Evolutionary conservation across 2,797 vertebrate genomes (phyloP).

Genomic region (Epinephelus awoara): DNA sequence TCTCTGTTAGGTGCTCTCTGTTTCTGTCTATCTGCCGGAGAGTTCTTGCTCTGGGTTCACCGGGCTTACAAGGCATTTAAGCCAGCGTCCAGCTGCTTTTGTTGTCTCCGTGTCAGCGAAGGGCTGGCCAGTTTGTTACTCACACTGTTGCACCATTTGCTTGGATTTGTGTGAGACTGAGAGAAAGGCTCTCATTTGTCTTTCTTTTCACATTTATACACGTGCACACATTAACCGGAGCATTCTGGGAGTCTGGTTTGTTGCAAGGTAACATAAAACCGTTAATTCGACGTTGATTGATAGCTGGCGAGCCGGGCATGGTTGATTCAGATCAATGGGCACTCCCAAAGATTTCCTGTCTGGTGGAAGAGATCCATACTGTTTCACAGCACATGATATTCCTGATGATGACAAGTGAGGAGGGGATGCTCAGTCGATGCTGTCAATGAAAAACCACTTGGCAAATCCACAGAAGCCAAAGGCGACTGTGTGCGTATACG

Average conservation of each 20-base stretch:
- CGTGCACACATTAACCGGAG: slow-evolving; percentile 23
- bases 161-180: neutral
- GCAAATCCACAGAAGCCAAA: slow-evolving; percentile 53
- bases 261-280: slow-evolving; percentile 55
- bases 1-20: slow-evolving; percentile 17
- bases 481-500: slow-evolving; percentile 17
- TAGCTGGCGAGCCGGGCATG: slow-evolving; percentile 60
- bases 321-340: slow-evolving; percentile 75
- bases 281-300: slow-evolving; percentile 82
- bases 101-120: slow-evolving; percentile 53
- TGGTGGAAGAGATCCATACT: slow-evolving; percentile 75
- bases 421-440: slow-evolving; percentile 66
- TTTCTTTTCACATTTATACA: slow-evolving; percentile 27
- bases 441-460: slow-evolving; percentile 75
- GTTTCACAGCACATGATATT: slow-evolving; percentile 78
- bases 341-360: slow-evolving; percentile 80
- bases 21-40: slow-evolving; percentile 52
- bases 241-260: slow-evolving; percentile 6
- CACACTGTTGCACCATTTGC: slow-evolving; percentile 1
- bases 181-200: slow-evolving; percentile 11
- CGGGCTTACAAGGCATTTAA: slow-evolving; percentile 50
- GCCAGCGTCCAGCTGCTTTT: slow-evolving; percentile 56
- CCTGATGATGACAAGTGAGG: slow-evolving; percentile 81
- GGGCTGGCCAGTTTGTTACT: slow-evolving; percentile 39
- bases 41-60: slow-evolving; percentile 57